Conservation (phyloP, 2,888 invertebrate species). For the Rhogogaster chlorosoma region DNA sequence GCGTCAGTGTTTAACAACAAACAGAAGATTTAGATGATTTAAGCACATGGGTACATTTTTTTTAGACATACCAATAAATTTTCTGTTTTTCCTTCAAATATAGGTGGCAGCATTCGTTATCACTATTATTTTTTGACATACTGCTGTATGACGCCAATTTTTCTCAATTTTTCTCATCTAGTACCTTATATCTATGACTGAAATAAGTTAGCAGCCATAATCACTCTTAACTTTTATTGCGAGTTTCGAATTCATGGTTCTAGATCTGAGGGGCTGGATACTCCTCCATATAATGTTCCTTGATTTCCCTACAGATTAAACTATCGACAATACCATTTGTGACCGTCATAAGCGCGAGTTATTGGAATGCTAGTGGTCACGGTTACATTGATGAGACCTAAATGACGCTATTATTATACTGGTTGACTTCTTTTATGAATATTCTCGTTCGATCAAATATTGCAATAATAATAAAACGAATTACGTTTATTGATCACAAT, state of each 20-base stretch:
- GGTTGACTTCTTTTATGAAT: neutral
- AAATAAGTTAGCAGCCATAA: neutral
- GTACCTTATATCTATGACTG: too few species aligned
- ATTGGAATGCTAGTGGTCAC: neutral
- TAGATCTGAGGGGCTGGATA: neutral
- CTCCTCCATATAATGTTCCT: neutral
- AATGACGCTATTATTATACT: neutral
- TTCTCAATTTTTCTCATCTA: too few species aligned
- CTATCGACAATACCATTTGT: neutral
- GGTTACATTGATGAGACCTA: neutral
- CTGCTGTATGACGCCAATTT: too few species aligned
- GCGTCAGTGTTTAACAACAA: too few species aligned
- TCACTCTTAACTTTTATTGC: neutral
- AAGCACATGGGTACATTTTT: too few species aligned
- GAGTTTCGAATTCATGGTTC: neutral
- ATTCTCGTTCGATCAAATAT: neutral
- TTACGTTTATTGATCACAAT: neutral
- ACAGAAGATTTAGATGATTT: too few species aligned
- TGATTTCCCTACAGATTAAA: neutral
- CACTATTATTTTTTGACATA: too few species aligned
- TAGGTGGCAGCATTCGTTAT: too few species aligned
- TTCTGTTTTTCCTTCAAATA: too few species aligned
- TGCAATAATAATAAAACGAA: neutral
- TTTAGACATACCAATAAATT: too few species aligned
- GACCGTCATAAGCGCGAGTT: neutral